phyloP scores from a whole-genome alignment of 1,140 invertebrate genomes.

The Drosophila chauvacae region DNA sequence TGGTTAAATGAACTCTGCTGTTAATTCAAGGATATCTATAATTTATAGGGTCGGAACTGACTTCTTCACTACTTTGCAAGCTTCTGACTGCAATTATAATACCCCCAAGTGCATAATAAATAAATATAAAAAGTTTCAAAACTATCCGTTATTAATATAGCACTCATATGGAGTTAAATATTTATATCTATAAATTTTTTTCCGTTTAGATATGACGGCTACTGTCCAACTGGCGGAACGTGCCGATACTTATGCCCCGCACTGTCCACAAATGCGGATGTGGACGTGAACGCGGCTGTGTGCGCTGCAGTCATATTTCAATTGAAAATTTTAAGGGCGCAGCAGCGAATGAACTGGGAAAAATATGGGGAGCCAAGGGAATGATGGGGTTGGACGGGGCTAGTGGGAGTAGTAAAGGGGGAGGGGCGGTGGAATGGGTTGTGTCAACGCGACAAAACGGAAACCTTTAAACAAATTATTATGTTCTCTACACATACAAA shows the following conservation, averaged over 20 bases:
- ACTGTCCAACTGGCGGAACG: conserved; percentile 8
- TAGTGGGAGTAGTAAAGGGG: conserved; percentile 1
- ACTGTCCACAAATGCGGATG: conserved; percentile 50
- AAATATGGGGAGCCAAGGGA: conserved; percentile 12
- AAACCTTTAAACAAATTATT: conserved; percentile 79
- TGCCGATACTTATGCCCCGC: conserved; percentile 32
- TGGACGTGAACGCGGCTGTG: conserved; percentile 31
- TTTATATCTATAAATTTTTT: background rate
- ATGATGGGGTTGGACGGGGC: conserved; percentile 10
- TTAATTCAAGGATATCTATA: no score
- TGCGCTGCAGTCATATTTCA: conserved; percentile 70
- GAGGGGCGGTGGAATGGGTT: background rate
- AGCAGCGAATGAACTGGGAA: conserved; percentile 23
- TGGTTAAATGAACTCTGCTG: no score
- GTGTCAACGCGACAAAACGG: conserved; percentile 44
- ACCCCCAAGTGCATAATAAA: no score
- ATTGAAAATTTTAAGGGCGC: conserved; percentile 76
- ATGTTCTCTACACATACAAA: conserved; percentile 45
- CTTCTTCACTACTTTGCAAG: no score
- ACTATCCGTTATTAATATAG: background rate
- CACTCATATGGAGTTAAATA: background rate
- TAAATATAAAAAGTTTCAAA: no score
- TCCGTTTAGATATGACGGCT: conserved; percentile 7
- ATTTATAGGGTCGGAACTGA: no score
- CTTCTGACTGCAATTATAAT: no score